Conservation (phyloP, 2,113 vertebrate species). For the Petrocephalus zakoni region DNA sequence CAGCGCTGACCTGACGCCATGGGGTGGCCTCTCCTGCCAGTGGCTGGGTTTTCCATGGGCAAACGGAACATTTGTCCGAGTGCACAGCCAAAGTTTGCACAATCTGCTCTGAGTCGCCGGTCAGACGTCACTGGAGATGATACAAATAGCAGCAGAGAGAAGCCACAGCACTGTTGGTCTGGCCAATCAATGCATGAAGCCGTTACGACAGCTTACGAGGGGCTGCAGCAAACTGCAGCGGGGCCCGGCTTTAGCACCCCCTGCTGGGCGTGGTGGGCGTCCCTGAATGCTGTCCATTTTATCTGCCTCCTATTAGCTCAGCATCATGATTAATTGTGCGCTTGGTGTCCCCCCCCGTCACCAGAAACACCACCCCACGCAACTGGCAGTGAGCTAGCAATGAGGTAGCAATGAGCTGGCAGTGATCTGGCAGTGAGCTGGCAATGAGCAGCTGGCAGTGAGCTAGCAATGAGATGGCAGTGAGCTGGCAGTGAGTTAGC, state of each 20-base stretch:
- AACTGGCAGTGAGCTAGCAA: neutral
- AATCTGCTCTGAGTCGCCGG: neutral
- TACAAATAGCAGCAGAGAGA: neutral
- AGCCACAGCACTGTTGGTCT: neutral
- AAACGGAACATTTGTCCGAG: neutral
- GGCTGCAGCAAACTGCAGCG: neutral
- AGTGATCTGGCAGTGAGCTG: neutral
- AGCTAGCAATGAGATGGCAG: no score
- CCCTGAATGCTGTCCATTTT: conserved; percentile 52
- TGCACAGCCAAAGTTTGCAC: neutral
- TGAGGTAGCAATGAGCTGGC: no score
- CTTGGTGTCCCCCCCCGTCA: conserved; percentile 51
- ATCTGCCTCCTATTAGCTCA: conserved; percentile 58
- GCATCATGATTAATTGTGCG: conserved; percentile 66
- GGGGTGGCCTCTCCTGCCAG: neutral
- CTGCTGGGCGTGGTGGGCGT: neutral
- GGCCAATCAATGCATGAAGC: neutral
- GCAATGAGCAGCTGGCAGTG: no score
- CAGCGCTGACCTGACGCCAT: neutral
- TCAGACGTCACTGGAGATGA: neutral
- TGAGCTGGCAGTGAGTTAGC: no score
- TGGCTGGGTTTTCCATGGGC: neutral
- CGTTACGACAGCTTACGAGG: neutral
- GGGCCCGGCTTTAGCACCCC: neutral
- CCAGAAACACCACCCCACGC: neutral